Evolutionary conservation across 2,113 vertebrate species (phyloP), one percentile per base, ranked within the genome.

Genomic region (Siniperca knerii): DNA sequence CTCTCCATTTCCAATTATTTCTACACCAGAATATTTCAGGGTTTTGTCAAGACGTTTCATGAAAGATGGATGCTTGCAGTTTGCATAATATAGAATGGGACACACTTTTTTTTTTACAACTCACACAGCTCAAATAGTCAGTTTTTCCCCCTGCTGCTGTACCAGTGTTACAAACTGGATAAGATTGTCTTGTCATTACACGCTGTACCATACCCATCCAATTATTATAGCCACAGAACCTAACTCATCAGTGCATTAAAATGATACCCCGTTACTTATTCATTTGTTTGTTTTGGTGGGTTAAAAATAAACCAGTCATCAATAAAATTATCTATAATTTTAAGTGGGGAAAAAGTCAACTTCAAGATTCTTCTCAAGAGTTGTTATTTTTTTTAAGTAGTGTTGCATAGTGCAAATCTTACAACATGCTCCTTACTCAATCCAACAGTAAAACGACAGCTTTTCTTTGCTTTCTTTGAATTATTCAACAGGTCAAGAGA

Each of bases 401-500:
- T 54, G 18, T 42, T n/a, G 23, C 46, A 44, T 20, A 10, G 20
- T 25, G 62, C 16, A 25, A 29, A 69, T 25, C 15, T 71, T 48
- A 66, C 20, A 58, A 65, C 35, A 61, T 8, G 6, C 2, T 35
- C 1, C 18, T 42, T 23, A 20, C 42, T 61, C 33, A 33, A 5
- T 23, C 20, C 46, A 16, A 62, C 46, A 75, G 46, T 16, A 11
- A 75, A 23, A 37, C 55, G 8, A 20, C 4, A 48, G 11, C 15
- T 79, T 42, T 60, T 9, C 29, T 58, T 21, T 18, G 12, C 20
- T 18, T 1, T 75, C 40, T 60, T 96, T 50, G 25, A 57, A 60
- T 74, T 18, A 79, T 35, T 82, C 44, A 16, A 72, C 91, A 99
- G 98, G 98, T 61, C 98, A 99, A 89, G 98, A 99, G 95, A 99